Conservation (phyloP, 1,140 invertebrate genomes). For the Amphibalanus amphitrite region DNA sequence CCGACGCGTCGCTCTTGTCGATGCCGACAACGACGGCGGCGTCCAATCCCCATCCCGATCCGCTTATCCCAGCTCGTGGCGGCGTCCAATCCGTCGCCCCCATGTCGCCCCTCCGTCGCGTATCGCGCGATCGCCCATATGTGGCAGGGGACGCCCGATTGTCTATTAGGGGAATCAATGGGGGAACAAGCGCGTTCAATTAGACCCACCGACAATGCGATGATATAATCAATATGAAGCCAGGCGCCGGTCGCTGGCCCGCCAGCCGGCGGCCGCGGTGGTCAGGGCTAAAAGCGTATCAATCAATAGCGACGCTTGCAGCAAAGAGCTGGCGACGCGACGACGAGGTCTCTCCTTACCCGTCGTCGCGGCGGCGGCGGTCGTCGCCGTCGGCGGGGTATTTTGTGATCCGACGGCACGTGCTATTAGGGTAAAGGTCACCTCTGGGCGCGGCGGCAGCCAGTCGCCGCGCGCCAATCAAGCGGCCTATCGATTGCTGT, state of each 20-base stretch:
- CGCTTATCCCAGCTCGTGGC: no score
- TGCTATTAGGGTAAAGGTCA: neutral
- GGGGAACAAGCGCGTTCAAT: slow-evolving; percentile 74
- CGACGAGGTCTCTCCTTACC: no score
- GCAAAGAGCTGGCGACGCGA: no score
- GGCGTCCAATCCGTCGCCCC: no score
- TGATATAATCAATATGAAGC: slow-evolving; percentile 16
- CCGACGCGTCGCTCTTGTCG: no score
- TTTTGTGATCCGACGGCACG: neutral
- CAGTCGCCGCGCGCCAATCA: neutral
- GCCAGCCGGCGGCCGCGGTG: no score
- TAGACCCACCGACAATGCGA: slow-evolving; percentile 38
- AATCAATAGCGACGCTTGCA: neutral
- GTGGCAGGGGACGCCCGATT: slow-evolving; percentile 5
- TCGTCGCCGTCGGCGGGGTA: neutral
- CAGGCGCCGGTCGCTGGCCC: slow-evolving; percentile 17
- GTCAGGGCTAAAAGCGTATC: neutral
- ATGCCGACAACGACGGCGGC: no score
- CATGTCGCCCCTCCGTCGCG: no score
- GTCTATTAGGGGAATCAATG: slow-evolving; percentile 23
- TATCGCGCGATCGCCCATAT: slow-evolving; percentile 4
- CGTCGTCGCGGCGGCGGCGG: no score
- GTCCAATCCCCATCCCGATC: no score
- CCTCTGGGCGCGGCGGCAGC: neutral
- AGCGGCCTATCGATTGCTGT: neutral